These are phyloP conservation scores for Pseudocheirus occidentalis DNA, from an alignment of 2,797 vertebrate genomes.

Conservation along the genomic window DNA sequence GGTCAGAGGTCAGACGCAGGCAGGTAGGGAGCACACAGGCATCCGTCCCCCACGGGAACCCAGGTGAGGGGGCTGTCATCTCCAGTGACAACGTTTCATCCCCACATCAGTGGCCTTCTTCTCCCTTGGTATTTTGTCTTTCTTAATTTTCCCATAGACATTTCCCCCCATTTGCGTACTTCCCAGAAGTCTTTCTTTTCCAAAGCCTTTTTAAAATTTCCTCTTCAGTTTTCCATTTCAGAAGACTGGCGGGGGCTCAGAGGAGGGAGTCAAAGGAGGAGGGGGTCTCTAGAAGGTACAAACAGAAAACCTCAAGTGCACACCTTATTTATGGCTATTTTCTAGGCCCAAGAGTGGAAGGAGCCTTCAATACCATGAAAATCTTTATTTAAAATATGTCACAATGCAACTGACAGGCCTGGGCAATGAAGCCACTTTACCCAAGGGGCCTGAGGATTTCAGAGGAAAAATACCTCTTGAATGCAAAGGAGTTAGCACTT, in stretches of 20 bases:
- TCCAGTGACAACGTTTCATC: slow-evolving; percentile 84
- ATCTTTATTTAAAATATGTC: slow-evolving; percentile 76
- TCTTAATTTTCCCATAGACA: slow-evolving; percentile 82
- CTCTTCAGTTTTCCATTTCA: slow-evolving; percentile 79
- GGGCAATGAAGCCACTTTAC: background rate
- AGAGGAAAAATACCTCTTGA: slow-evolving; percentile 51
- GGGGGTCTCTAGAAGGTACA: slow-evolving; percentile 39
- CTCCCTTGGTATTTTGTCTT: slow-evolving; percentile 68
- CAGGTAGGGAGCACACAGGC: slow-evolving; percentile 72
- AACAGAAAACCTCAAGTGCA: slow-evolving; percentile 68
- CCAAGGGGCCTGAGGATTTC: slow-evolving; percentile 52
- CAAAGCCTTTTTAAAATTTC: slow-evolving; percentile 52
- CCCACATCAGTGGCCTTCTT: slow-evolving; percentile 81
- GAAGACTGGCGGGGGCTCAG: slow-evolving; percentile 51
- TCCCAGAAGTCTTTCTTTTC: slow-evolving; percentile 70
- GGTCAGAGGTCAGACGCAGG: slow-evolving; percentile 72
- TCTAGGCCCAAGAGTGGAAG: slow-evolving; percentile 74
- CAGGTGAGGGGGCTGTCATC: slow-evolving; percentile 81
- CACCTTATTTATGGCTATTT: slow-evolving; percentile 77
- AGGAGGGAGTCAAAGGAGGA: background rate
- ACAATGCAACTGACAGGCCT: slow-evolving; percentile 66
- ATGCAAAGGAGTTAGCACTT: slow-evolving; percentile 54
- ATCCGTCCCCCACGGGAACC: slow-evolving; percentile 78
- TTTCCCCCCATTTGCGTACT: slow-evolving; percentile 77
- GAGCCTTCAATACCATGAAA: slow-evolving; percentile 68